Percentiles rank a stretch among this genome's conserved stretches.
Conservation (phyloP, 1,140 invertebrate genomes). For the Drosophila kanapiae region DNA sequence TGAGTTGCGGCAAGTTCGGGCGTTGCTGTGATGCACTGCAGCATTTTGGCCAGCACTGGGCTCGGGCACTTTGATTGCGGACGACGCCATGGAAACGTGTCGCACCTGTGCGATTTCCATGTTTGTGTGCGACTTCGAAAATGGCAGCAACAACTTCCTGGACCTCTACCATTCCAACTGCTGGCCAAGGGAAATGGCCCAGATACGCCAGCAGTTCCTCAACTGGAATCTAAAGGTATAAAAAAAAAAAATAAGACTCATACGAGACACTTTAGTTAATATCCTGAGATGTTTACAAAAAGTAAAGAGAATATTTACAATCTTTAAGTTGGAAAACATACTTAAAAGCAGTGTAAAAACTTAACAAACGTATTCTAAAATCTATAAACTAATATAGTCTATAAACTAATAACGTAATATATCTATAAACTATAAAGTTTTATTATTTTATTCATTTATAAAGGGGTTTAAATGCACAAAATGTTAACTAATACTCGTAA, state of each 20-base stretch:
- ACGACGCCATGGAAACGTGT: constrained; percentile 79
- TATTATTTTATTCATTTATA: neutral
- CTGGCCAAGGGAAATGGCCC: constrained; percentile 73
- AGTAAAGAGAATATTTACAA: too few relatives aligned
- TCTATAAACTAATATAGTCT: neutral
- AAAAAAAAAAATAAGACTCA: neutral
- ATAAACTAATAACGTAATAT: too few relatives aligned
- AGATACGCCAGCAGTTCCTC: constrained; percentile 71
- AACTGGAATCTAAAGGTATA: constrained; percentile 78
- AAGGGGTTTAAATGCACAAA: too few relatives aligned
- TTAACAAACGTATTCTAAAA: neutral
- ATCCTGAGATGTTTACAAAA: neutral
- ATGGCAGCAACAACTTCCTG: constrained; percentile 72
- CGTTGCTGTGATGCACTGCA: constrained; percentile 52
- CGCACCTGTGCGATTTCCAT: constrained; percentile 79
- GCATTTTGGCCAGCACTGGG: constrained; percentile 25
- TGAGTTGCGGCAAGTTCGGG: constrained; percentile 41
- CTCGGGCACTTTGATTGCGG: constrained; percentile 50
- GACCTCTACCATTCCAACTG: constrained; percentile 78
- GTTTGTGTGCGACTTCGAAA: constrained; percentile 78
- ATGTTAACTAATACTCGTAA: neutral
- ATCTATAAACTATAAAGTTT: too few relatives aligned
- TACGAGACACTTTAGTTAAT: neutral
- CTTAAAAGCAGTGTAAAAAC: neutral
- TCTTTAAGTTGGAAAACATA: neutral